Percentiles rank a stretch among this genome's conserved stretches.
These are phyloP conservation scores for Morone chrysops DNA, from an alignment of 2,113 vertebrate species.

Conservation along the genomic window DNA sequence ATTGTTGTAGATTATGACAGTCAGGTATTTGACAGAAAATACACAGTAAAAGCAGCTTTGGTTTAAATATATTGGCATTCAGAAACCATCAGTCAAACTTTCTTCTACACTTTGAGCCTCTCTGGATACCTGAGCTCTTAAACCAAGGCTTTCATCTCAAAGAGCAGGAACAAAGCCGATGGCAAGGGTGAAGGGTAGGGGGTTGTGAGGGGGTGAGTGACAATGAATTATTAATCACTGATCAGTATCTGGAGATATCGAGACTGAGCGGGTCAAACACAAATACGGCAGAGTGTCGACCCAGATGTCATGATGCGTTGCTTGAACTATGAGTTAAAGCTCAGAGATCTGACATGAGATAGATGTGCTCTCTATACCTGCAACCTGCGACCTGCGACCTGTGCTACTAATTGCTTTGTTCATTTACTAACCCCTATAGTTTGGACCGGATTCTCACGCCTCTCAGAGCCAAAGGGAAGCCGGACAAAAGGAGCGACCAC, in stretches of 20 bases:
- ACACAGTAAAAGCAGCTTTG: background rate
- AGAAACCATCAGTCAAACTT: background rate
- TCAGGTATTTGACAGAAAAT: background rate
- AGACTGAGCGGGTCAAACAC: conserved; percentile 7
- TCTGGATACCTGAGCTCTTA: conserved; percentile 74
- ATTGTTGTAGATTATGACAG: background rate
- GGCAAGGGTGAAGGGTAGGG: conserved; percentile 9
- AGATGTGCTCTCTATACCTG: background rate
- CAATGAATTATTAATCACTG: conserved; percentile 68
- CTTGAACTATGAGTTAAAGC: background rate
- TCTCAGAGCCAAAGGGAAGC: conserved; percentile 33
- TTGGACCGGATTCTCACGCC: conserved; percentile 59
- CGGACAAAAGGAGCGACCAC: conserved; percentile 48
- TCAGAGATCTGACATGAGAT: conserved; percentile 31
- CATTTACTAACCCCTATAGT: conserved; percentile 17
- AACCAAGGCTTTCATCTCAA: conserved; percentile 74
- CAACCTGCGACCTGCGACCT: conserved; percentile 21
- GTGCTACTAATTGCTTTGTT: conserved; percentile 49
- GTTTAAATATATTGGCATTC: conserved; percentile 7
- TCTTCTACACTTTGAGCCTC: conserved; percentile 27
- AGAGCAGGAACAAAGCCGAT: conserved; percentile 63
- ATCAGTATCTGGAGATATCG: conserved; percentile 22
- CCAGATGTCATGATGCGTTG: background rate
- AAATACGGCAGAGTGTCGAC: background rate
- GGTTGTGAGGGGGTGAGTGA: background rate